Conservation (phyloP, 1,140 invertebrate species). For the Matsumurasca onukii region DNA sequence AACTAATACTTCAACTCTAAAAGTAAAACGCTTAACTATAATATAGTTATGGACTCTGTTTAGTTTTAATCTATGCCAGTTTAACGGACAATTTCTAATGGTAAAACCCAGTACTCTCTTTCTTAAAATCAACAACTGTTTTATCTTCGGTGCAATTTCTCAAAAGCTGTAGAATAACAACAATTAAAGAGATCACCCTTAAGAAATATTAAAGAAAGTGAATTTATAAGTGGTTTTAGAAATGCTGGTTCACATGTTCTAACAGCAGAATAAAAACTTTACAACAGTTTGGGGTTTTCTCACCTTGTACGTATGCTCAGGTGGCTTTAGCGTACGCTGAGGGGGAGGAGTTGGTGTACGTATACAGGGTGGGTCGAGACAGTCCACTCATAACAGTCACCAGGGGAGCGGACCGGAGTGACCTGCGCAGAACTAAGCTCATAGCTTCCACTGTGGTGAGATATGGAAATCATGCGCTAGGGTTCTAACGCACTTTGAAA, state of each 20-base stretch:
- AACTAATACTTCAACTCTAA: too few relatives aligned
- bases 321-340: neutral
- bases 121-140: too few relatives aligned
- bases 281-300: too few relatives aligned
- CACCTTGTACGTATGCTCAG: neutral
- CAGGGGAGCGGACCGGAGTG: neutral
- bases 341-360: neutral
- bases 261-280: too few relatives aligned
- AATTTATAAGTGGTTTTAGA: neutral
- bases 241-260: neutral
- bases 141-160: too few relatives aligned
- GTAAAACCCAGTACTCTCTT: too few relatives aligned
- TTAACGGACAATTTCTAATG: too few relatives aligned
- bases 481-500: neutral
- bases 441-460: slow-evolving; percentile 16
- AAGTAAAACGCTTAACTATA: too few relatives aligned
- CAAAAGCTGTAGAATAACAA: neutral
- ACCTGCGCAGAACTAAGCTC: neutral
- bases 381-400: neutral
- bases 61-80: too few relatives aligned
- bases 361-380: neutral
- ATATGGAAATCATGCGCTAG: neutral
- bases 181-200: neutral
- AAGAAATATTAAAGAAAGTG: neutral
- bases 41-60: too few relatives aligned